Evolutionary conservation across 2,797 vertebrate genomes (phyloP).

Genomic region (Cyclopterus lumpus): DNA sequence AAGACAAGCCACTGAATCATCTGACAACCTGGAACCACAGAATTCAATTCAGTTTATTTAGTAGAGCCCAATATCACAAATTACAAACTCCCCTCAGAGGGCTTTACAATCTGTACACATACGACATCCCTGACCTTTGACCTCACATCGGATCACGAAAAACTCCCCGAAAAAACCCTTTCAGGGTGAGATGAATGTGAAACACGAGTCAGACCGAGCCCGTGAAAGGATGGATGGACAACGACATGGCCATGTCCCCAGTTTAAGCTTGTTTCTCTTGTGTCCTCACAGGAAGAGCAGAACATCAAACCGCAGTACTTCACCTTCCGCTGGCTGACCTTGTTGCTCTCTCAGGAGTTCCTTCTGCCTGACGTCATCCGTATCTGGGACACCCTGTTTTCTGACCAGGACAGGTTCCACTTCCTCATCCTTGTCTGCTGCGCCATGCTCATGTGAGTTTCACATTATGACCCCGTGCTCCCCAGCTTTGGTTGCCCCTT

Average conservation of each 20-base stretch:
- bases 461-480: neutral
- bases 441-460: constrained; percentile 91
- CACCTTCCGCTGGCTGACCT: constrained; percentile 97
- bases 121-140: no score
- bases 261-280: neutral
- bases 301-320: constrained; percentile 99
- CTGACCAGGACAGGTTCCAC: constrained; percentile 92
- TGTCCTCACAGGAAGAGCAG: constrained; percentile 91
- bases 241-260: neutral
- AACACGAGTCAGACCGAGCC: neutral
- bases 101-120: no score
- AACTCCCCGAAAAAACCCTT: no score
- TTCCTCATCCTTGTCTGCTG: constrained; percentile 98
- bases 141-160: no score
- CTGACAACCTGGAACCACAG: no score
- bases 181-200: no score
- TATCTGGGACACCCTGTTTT: constrained; percentile 98
- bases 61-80: no score
- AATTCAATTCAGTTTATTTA: neutral
- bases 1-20: no score
- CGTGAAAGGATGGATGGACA: no score
- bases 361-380: constrained; percentile 97
- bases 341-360: constrained; percentile 98
- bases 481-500: neutral
- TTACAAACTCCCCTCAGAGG: no score